Percentiles rank a stretch among this genome's conserved stretches.
These are phyloP conservation scores for Lycaena phlaeas DNA, from an alignment of 2,888 invertebrate genomes.

Conservation along the genomic window DNA sequence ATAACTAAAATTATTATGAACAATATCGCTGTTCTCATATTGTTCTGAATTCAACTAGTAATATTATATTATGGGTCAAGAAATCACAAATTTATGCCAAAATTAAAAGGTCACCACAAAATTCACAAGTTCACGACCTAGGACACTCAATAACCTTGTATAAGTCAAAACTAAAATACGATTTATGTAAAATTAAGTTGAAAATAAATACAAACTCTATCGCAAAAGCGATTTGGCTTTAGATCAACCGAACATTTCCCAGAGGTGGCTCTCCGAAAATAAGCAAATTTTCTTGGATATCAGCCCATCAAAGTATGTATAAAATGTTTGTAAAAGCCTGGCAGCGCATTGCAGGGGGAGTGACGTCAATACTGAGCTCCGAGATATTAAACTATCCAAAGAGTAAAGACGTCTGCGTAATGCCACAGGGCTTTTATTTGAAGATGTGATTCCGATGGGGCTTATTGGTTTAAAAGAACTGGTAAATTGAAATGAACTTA, in stretches of 20 bases:
- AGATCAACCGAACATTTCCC: conserved; percentile 18
- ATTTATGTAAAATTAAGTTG: conserved; percentile 7
- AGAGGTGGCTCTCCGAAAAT: conserved; percentile 21
- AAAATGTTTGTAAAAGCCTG: conserved; percentile 22
- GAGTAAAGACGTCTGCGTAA: conserved; percentile 11
- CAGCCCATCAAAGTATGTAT: conserved; percentile 24
- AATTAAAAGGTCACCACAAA: too few relatives aligned
- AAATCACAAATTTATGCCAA: too few relatives aligned
- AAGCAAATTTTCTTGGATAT: conserved; percentile 25
- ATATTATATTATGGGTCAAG: too few relatives aligned
- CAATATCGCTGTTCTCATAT: too few relatives aligned
- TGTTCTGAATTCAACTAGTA: too few relatives aligned
- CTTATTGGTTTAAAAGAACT: conserved; percentile 19
- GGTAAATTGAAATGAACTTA: conserved; percentile 19
- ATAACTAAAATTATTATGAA: too few relatives aligned
- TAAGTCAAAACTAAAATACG: conserved; percentile 4
- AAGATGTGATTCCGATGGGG: conserved; percentile 17
- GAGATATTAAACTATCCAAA: conserved; percentile 21
- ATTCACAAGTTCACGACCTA: conserved; percentile 6
- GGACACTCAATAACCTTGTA: background rate
- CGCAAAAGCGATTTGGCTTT: conserved; percentile 12
- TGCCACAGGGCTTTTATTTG: conserved; percentile 9
- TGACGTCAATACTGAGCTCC: conserved; percentile 22
- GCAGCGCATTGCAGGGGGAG: conserved; percentile 24
- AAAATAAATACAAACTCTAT: conserved; percentile 9